phyloP scores from a whole-genome alignment of 2,888 invertebrate species.

The Rambutsinella grinnellia region DNA sequence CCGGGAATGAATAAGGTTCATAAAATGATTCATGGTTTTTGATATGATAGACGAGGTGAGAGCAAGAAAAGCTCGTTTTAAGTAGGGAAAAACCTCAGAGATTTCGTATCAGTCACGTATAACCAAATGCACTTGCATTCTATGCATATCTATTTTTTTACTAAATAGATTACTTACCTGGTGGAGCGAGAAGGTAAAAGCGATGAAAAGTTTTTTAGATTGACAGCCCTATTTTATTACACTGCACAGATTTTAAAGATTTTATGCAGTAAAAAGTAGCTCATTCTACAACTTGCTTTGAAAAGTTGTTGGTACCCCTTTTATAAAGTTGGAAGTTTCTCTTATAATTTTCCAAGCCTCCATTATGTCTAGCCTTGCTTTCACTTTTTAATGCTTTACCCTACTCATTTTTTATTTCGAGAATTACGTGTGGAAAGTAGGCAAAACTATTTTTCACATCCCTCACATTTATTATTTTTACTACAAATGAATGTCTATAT shows the following conservation, averaged over 20 bases:
- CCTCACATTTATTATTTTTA: conserved; percentile 25
- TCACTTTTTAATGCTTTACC: too few relatives aligned
- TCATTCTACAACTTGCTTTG: neutral
- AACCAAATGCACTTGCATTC: neutral
- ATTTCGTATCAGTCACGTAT: neutral
- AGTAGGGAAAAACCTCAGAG: neutral
- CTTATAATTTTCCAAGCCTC: too few relatives aligned
- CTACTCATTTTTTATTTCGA: conserved; percentile 1
- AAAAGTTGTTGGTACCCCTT: neutral
- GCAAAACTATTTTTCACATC: conserved; percentile 41
- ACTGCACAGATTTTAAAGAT: neutral
- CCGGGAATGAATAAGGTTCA: conserved; percentile 7
- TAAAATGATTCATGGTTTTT: conserved; percentile 49
- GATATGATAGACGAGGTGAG: conserved; percentile 53
- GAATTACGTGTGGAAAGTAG: conserved; percentile 52
- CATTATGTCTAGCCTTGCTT: too few relatives aligned
- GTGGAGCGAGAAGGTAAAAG: neutral
- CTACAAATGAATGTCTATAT: conserved; percentile 29
- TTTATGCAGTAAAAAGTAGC: neutral
- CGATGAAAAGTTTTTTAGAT: neutral
- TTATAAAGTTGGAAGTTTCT: too few relatives aligned
- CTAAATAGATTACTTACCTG: neutral
- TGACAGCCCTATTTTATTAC: neutral
- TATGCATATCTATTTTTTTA: neutral
- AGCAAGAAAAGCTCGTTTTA: neutral